Conservation (phyloP, 2,888 invertebrate species). For the Apamea anceps region DNA sequence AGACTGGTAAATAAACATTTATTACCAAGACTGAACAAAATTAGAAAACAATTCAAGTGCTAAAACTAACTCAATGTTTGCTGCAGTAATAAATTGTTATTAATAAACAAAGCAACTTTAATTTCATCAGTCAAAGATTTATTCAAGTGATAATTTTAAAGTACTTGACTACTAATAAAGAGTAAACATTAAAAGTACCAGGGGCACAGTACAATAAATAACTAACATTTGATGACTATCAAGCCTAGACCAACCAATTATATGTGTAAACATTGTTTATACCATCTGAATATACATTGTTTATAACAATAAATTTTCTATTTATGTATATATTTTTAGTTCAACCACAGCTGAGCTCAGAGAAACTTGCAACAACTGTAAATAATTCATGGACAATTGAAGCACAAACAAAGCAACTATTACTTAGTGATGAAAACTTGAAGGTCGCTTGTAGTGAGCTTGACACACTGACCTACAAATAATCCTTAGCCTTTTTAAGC, state of each 20-base stretch:
- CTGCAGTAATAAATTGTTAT: conserved; percentile 1
- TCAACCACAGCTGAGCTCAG: background rate
- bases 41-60: background rate
- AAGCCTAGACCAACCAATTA: background rate
- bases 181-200: background rate
- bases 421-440: conserved; percentile 33
- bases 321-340: background rate
- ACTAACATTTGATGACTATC: background rate
- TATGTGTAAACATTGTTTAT: background rate
- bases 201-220: background rate
- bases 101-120: conserved; percentile 6
- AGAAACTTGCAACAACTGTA: background rate
- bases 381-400: conserved; percentile 32
- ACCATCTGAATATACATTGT: background rate
- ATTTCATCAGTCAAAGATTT: background rate
- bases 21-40: background rate
- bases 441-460: conserved; percentile 44
- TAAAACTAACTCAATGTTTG: background rate
- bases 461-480: conserved; percentile 54
- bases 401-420: conserved; percentile 13
- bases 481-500: conserved; percentile 45
- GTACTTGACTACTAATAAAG: background rate
- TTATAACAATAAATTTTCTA: background rate
- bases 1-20: background rate
- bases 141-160: background rate